phyloP scores from a whole-genome alignment of 2,113 vertebrate genomes.

The Aviceda subcristata region DNA sequence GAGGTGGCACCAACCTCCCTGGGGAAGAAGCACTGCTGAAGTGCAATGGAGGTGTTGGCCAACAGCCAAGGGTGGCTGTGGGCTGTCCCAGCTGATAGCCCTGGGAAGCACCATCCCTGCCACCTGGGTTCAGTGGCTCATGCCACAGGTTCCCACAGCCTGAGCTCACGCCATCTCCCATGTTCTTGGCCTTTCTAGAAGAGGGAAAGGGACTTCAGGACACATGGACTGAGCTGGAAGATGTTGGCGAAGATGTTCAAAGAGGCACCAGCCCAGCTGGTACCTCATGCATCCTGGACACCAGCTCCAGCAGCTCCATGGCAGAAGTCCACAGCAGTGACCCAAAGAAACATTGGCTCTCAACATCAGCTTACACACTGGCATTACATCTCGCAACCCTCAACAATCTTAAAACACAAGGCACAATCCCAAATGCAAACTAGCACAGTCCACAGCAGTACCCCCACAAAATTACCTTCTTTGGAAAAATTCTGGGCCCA shows the following conservation, averaged over 20 bases:
- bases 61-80: not conserved
- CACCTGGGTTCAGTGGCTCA: not conserved
- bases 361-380: accelerated
- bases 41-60: accelerated
- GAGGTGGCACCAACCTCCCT: not conserved
- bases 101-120: not conserved
- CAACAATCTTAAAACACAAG: not conserved
- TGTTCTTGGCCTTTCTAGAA: not conserved
- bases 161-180: not conserved
- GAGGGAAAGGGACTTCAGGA: not conserved
- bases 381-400: not conserved
- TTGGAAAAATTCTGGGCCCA: not conserved
- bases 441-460: not conserved
- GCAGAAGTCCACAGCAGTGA: not conserved
- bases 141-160: not conserved
- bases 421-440: not conserved
- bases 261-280: not conserved
- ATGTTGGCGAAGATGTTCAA: not conserved
- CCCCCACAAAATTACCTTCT: not conserved
- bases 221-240: not conserved
- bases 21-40: not conserved
- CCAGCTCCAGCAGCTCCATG: not conserved
- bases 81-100: not conserved
- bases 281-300: accelerated
- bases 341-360: not conserved